A percentile compares a stretch with the other conserved stretches of the same genome.
Conservation (phyloP, 2,113 vertebrate genomes). For the Dinomys branickii region DNA sequence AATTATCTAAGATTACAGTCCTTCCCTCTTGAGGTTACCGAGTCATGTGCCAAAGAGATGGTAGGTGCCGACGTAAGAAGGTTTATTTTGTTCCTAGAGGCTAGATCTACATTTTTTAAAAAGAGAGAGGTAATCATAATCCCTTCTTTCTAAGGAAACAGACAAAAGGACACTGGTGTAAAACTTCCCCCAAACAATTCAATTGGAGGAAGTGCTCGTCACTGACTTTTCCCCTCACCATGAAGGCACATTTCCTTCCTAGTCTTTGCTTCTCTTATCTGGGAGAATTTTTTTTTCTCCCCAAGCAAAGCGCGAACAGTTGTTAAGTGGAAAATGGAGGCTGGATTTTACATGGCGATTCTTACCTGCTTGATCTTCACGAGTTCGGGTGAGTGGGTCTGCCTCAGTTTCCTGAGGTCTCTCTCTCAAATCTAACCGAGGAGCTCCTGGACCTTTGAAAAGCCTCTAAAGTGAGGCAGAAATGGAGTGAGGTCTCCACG, state of each 20-base stretch:
- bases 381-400: slow-evolving; percentile 86
- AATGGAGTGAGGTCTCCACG: slow-evolving; percentile 53
- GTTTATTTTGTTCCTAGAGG: slow-evolving; percentile 67
- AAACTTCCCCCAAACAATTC: slow-evolving; percentile 91
- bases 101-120: slow-evolving; percentile 78
- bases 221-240: slow-evolving; percentile 90
- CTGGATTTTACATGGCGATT: slow-evolving; percentile 85
- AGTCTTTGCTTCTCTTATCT: slow-evolving; percentile 89
- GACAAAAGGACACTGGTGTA: slow-evolving; percentile 86
- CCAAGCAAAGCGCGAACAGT: slow-evolving; percentile 85
- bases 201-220: slow-evolving; percentile 96
- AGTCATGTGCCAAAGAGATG: slow-evolving; percentile 29
- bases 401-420: fast-evolving
- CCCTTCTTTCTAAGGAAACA: slow-evolving; percentile 85
- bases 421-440: slow-evolving; percentile 12
- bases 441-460: slow-evolving; percentile 17
- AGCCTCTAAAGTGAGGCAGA: slow-evolving; percentile 42
- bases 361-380: slow-evolving; percentile 85
- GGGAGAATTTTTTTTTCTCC: slow-evolving; percentile 79
- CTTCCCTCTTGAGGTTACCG: slow-evolving; percentile 63
- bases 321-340: slow-evolving; percentile 91
- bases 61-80: background rate
- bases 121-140: slow-evolving; percentile 75
- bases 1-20: slow-evolving; percentile 67
- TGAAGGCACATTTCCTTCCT: slow-evolving; percentile 93